Evolutionary conservation across 2,113 vertebrate species (phyloP).

Genomic region (Zootoca vivipara): DNA sequence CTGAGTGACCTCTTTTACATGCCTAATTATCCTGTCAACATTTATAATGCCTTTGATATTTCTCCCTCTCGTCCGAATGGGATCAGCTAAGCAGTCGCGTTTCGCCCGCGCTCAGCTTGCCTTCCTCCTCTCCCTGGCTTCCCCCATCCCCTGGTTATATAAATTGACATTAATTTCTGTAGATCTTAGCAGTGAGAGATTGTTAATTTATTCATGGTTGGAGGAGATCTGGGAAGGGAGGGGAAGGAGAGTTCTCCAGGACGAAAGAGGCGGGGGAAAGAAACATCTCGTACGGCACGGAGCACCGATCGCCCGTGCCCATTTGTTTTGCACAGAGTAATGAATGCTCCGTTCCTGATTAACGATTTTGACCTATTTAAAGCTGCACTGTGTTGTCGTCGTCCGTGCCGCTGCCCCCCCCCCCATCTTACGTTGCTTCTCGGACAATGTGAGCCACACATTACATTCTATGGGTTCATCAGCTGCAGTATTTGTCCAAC

Average conservation of each 20-base stretch:
- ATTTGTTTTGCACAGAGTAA: conserved; percentile 66
- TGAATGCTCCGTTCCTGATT: conserved; percentile 63
- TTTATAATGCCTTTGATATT: conserved; percentile 59
- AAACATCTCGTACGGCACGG: conserved; percentile 33
- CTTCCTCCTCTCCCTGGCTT: conserved; percentile 62
- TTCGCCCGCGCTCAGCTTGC: conserved; percentile 63
- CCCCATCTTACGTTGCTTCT: conserved; percentile 51
- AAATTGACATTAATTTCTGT: conserved; percentile 66
- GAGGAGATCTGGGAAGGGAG: conserved; percentile 32
- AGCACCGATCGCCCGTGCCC: conserved; percentile 53
- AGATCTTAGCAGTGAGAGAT: conserved; percentile 56
- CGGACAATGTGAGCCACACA: conserved; percentile 71
- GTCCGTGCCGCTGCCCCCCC: too few species aligned
- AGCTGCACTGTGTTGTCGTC: conserved; percentile 56
- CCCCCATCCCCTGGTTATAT: conserved; percentile 56
- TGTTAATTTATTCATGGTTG: conserved; percentile 62
- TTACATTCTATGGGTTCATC: conserved; percentile 70
- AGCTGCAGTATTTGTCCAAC: conserved; percentile 69
- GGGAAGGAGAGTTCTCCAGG: conserved; percentile 5
- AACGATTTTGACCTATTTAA: conserved; percentile 70
- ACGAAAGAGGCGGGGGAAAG: conserved; percentile 25
- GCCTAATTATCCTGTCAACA: conserved; percentile 55
- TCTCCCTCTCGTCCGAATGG: conserved; percentile 56
- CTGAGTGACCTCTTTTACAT: conserved; percentile 62
- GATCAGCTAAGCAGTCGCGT: conserved; percentile 61